Conservation (phyloP, 2,113 vertebrate species). For the Lonchura striata region DNA sequence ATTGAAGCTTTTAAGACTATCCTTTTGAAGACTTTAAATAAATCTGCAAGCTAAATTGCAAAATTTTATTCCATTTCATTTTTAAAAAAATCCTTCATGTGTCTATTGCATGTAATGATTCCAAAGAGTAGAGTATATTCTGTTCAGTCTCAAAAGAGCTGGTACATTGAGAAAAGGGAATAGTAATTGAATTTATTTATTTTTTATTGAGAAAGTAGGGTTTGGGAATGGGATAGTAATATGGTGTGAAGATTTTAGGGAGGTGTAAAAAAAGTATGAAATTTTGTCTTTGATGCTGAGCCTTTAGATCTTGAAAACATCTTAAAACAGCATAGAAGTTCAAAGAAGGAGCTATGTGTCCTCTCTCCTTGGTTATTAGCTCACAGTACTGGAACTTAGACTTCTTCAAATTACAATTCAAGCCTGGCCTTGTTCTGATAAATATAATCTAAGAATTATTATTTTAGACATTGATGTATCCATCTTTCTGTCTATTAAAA, state of each 20-base stretch:
- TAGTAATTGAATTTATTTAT: slow-evolving; percentile 19
- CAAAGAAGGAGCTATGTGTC: slow-evolving; percentile 27
- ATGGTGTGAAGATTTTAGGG: slow-evolving; percentile 17
- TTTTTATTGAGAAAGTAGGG: slow-evolving; percentile 37
- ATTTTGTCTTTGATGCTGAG: slow-evolving; percentile 50
- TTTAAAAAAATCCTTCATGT: background rate
- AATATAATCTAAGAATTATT: slow-evolving; percentile 60
- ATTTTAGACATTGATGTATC: slow-evolving; percentile 61
- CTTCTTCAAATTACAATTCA: slow-evolving; percentile 25
- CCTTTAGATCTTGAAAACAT: slow-evolving; percentile 52
- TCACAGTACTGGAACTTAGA: background rate
- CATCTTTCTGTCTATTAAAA: slow-evolving; percentile 63
- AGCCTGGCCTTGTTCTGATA: slow-evolving; percentile 51
- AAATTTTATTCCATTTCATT: background rate
- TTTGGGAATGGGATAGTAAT: slow-evolving; percentile 26
- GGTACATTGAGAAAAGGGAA: slow-evolving; percentile 39
- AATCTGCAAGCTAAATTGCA: background rate
- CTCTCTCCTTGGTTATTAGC: slow-evolving; percentile 29
- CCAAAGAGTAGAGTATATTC: background rate
- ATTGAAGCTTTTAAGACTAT: slow-evolving; percentile 4
- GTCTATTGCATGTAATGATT: slow-evolving; percentile 18
- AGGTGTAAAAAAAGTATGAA: slow-evolving; percentile 17
- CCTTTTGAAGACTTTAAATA: slow-evolving; percentile 35
- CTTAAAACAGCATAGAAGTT: slow-evolving; percentile 51
- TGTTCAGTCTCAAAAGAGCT: slow-evolving; percentile 6